Evolutionary conservation across 1,140 invertebrate genomes (phyloP), one percentile per base, ranked within the genome.

Genomic region (Phortica variegata): DNA sequence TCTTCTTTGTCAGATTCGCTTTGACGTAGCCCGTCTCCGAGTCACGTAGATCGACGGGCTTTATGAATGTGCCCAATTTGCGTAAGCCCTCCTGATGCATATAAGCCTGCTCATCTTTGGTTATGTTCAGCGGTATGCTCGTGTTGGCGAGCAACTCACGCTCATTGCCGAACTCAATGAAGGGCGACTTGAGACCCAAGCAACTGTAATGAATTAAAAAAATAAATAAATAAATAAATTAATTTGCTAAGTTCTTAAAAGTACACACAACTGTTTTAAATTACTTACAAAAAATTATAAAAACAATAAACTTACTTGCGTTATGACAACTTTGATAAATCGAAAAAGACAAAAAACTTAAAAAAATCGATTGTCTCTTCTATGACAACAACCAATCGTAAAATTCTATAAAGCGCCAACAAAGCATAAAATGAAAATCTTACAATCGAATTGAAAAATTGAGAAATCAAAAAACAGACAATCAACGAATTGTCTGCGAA

Each of bases 41-140:
- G 44, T 74, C 72, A 20, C 63, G 50, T n/a, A 71, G 38, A 44
- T 73, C 69, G 20, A 75, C 65, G 2, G 73, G 73, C 43, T 74
- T 71, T n/a, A 75, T 74, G 41, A 75, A 75, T 3, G 69, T 71
- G 2, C 73, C 71, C 43, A 74, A 44, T 15, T 71, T 75, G 1
- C 68, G 60, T 20, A 75, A 34, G 13, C 73, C 71, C 34, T 74
- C 69, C 37, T 74, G 61, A 43, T 74, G 71, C 63, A 71, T 74
- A 20, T 68, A 55, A 0, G 65, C 60, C 37, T 74, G 73, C 17
- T 74, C 71, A 47, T 72, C 69, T 52, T 73, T 72, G 16, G 66
- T 73, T 20, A 73, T 62, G 38, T 76, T 76, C 8, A 76, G 43
- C 3, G 72, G 62, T 32, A 76, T 56, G 39, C 72, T 76, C n/a